phyloP scores from a whole-genome alignment of 2,797 vertebrate species.

The Pseudochaenichthys georgianus region DNA sequence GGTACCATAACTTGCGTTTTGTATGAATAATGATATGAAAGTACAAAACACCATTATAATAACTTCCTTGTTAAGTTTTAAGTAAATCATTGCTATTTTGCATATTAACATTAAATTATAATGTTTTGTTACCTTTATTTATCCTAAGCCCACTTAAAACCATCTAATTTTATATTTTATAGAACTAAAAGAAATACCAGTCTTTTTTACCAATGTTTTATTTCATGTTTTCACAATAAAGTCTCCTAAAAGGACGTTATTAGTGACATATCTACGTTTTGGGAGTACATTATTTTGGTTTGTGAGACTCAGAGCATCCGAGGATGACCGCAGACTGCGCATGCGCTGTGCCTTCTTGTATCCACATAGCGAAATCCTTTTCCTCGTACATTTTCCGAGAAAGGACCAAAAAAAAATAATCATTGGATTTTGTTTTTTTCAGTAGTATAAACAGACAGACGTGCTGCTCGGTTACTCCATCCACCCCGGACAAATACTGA shows the following conservation, averaged over 20 bases:
- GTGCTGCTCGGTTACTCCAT: not conserved
- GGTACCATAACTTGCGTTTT: not conserved
- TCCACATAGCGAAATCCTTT: conserved; percentile 61
- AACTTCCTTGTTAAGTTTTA: no score
- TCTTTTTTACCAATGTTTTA: no score
- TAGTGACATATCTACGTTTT: not conserved
- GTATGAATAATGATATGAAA: no score
- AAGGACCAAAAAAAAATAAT: conserved; percentile 43
- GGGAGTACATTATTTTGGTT: not conserved
- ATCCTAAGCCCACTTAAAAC: no score
- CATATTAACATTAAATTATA: not conserved
- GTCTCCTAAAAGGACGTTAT: no score
- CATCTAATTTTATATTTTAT: no score
- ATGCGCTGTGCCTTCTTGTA: conserved; percentile 64
- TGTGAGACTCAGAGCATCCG: conserved; percentile 6
- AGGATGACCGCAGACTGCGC: conserved; percentile 58
- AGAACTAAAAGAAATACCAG: no score
- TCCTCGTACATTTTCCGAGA: conserved; percentile 68
- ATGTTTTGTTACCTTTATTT: no score
- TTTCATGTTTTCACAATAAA: no score
- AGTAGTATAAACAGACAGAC: not conserved
- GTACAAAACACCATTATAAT: no score
- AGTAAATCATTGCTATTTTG: not conserved
- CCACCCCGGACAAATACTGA: not conserved
- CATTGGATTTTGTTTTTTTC: conserved; percentile 31